Conservation (phyloP, 2,888 invertebrate species). For the Tethea ocularis region DNA sequence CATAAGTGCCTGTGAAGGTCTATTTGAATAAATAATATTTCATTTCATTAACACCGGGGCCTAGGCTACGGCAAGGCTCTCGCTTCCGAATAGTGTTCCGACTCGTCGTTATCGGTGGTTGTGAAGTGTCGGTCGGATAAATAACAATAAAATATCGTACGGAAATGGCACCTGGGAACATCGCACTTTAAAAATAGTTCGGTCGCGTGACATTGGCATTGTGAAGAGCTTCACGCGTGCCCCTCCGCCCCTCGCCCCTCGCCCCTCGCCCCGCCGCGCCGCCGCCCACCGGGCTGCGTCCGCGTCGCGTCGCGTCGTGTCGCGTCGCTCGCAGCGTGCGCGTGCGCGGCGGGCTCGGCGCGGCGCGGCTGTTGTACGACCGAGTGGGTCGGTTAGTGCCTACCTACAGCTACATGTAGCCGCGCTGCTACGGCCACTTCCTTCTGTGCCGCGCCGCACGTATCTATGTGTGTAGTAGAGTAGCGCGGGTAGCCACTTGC, state of each 20-base stretch:
- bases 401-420: no score
- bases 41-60: no score
- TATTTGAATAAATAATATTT: no score
- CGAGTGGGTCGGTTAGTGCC: no score
- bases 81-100: no score
- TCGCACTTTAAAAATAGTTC: constrained; percentile 46
- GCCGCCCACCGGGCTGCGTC: no score
- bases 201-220: constrained; percentile 56
- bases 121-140: neutral
- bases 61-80: no score
- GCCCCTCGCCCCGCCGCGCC: constrained; percentile 1
- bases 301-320: neutral
- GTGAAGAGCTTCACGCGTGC: constrained; percentile 26
- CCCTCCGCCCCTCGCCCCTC: constrained; percentile 14
- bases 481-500: no score
- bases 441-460: constrained; percentile 4
- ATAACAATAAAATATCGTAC: constrained; percentile 12
- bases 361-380: constrained; percentile 9
- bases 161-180: constrained; percentile 40
- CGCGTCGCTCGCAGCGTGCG: neutral
- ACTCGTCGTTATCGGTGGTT: neutral
- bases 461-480: neutral
- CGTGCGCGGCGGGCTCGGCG: neutral
- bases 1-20: no score
- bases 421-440: no score